These are phyloP conservation scores for Spisula solida DNA, from an alignment of 2,888 invertebrate species.

Conservation along the genomic window DNA sequence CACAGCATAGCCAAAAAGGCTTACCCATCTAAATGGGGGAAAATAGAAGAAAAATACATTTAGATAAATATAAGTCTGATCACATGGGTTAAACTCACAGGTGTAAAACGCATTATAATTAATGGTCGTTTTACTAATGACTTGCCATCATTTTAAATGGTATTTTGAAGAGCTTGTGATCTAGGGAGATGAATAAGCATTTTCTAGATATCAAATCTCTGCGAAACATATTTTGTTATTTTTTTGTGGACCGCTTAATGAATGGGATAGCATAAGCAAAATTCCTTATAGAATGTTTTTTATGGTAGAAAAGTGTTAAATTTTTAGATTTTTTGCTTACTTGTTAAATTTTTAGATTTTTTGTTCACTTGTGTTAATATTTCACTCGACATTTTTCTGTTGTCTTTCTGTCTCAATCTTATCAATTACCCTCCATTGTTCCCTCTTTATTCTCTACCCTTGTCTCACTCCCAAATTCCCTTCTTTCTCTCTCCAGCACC, in stretches of 20 bases:
- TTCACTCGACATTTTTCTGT: background rate
- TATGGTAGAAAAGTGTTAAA: background rate
- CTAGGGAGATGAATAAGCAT: slow-evolving; percentile 21
- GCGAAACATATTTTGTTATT: background rate
- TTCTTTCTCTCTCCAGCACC: background rate
- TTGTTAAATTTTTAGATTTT: background rate
- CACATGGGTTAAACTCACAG: slow-evolving; percentile 52
- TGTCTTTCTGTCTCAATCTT: background rate
- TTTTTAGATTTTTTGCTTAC: background rate
- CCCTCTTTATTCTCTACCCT: background rate
- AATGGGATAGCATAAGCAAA: background rate
- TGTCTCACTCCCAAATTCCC: background rate
- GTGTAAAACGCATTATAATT: slow-evolving; percentile 64
- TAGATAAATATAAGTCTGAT: slow-evolving; percentile 54
- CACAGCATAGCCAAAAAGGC: background rate
- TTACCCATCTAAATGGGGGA: slow-evolving; percentile 46
- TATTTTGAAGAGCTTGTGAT: slow-evolving; percentile 28
- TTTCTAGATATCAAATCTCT: slow-evolving; percentile 24
- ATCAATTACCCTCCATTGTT: background rate
- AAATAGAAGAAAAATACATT: slow-evolving; percentile 58
- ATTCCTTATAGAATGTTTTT: background rate
- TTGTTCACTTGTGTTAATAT: background rate
- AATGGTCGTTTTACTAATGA: slow-evolving; percentile 55
- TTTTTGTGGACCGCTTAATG: slow-evolving; percentile 6
- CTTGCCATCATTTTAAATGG: slow-evolving; percentile 29